phyloP scores from a whole-genome alignment of 2,797 vertebrate species.

The Myoxocephalus aenaeus region DNA sequence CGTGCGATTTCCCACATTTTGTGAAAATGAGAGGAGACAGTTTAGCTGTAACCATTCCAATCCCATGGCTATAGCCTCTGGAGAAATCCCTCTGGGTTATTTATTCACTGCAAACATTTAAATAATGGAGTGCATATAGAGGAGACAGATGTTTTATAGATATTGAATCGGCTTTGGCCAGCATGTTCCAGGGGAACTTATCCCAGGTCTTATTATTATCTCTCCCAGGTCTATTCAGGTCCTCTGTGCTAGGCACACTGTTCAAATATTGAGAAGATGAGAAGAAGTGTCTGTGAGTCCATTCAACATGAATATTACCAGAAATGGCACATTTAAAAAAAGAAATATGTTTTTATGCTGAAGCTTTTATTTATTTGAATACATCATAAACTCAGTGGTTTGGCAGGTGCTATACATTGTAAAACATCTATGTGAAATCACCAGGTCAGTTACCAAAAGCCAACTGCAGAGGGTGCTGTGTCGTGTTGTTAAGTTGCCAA shows the following conservation, averaged over 20 bases:
- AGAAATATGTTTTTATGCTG: neutral
- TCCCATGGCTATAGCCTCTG: neutral
- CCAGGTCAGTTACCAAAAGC: neutral
- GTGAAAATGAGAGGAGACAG: neutral
- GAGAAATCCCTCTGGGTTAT: neutral
- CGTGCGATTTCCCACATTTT: conserved; percentile 13
- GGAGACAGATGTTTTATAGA: conserved; percentile 12
- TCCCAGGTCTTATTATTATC: conserved; percentile 2
- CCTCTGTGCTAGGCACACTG: neutral
- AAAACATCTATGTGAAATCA: neutral
- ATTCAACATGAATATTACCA: neutral
- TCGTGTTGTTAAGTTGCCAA: neutral
- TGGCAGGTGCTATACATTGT: neutral
- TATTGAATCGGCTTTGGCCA: neutral
- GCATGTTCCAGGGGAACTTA: neutral
- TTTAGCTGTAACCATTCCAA: neutral
- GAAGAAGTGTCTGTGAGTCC: neutral
- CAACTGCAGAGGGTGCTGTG: conserved; percentile 12
- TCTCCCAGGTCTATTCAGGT: neutral
- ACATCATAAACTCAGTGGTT: neutral
- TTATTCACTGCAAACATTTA: neutral
- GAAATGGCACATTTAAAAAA: neutral
- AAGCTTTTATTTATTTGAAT: neutral
- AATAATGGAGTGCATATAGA: neutral
- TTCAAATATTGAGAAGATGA: conserved; percentile 5